phyloP scores from a whole-genome alignment of 1,140 invertebrate genomes.

The Anastatus disparis region DNA sequence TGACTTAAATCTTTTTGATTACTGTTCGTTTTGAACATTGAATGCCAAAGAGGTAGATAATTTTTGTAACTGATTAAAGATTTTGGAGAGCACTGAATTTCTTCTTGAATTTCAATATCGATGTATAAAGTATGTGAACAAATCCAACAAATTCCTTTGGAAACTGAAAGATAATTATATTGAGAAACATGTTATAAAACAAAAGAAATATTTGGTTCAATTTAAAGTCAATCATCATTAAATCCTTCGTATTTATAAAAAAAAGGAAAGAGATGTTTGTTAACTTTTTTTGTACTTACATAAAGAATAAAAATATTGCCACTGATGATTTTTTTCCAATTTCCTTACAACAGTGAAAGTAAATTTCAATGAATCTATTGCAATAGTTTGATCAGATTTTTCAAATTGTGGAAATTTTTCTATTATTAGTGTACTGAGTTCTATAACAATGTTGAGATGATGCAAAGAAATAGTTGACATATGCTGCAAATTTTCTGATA shows the following conservation, averaged over 20 bases:
- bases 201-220: too few relatives aligned
- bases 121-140: constrained; percentile 67
- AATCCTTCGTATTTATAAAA: too few relatives aligned
- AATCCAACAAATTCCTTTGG: constrained; percentile 67
- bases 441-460: constrained; percentile 60
- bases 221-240: too few relatives aligned
- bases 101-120: constrained; percentile 60
- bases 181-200: too few relatives aligned
- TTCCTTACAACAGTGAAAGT: constrained; percentile 58
- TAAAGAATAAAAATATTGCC: constrained; percentile 56
- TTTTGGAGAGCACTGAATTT: constrained; percentile 46
- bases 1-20: constrained; percentile 35
- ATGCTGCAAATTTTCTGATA: constrained; percentile 58
- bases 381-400: not conserved
- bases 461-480: constrained; percentile 53
- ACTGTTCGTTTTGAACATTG: constrained; percentile 58
- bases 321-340: constrained; percentile 49
- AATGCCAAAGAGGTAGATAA: constrained; percentile 69
- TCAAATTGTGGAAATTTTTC: constrained; percentile 65
- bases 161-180: constrained; percentile 55
- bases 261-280: too few relatives aligned
- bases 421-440: constrained; percentile 59
- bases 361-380: constrained; percentile 52
- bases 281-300: constrained; percentile 50
- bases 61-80: constrained; percentile 63